Evolutionary conservation across 1,140 invertebrate species (phyloP).

Genomic region (Colletes latitarsis): DNA sequence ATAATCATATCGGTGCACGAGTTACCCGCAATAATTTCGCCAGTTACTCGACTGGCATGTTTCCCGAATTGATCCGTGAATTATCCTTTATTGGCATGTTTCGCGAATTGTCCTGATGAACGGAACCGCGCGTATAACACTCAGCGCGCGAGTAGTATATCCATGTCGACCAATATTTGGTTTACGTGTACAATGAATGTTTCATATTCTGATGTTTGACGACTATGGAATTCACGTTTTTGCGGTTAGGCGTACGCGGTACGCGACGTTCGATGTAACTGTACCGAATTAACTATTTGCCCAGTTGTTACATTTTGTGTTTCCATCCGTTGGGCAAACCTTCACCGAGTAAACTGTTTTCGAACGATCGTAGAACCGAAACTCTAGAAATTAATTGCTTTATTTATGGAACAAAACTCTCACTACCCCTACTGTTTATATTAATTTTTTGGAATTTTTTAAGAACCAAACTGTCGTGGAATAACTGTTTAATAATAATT

Average conservation of each 20-base stretch:
- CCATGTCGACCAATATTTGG: slow-evolving; percentile 5
- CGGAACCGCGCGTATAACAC: not conserved
- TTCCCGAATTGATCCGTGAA: slow-evolving; percentile 4
- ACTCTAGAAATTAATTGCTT: too few relatives aligned
- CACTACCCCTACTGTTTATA: too few relatives aligned
- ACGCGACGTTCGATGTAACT: not conserved
- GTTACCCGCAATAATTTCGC: slow-evolving; percentile 10
- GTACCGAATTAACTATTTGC: not conserved
- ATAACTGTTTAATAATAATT: too few relatives aligned
- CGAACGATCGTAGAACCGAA: too few relatives aligned
- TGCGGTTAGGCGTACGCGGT: not conserved
- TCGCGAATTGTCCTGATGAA: slow-evolving; percentile 7
- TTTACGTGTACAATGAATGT: not conserved
- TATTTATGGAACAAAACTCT: too few relatives aligned
- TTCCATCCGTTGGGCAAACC: not conserved
- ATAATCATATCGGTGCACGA: not conserved
- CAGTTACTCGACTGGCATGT: not conserved
- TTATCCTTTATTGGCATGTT: slow-evolving; percentile 10
- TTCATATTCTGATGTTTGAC: not conserved
- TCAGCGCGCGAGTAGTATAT: not conserved
- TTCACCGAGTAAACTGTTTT: too few relatives aligned
- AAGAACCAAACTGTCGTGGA: too few relatives aligned
- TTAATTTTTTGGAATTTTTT: too few relatives aligned
- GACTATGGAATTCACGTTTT: not conserved
- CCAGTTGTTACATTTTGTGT: not conserved